These are phyloP conservation scores for Abrostola triplasia DNA, from an alignment of 2,888 invertebrate genomes.

Conservation along the genomic window DNA sequence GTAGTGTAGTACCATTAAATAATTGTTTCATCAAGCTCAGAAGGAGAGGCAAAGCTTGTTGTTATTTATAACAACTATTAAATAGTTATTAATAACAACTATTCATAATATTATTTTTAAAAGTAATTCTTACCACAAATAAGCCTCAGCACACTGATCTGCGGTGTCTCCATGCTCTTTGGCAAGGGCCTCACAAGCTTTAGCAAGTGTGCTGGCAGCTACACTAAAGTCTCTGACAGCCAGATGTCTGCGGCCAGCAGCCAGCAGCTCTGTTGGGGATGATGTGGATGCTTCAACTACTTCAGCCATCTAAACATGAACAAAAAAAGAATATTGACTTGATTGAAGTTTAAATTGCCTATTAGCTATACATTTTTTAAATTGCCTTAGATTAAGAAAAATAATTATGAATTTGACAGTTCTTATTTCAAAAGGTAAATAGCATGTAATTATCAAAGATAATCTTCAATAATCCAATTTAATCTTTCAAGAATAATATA, in stretches of 20 bases:
- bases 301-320: slow-evolving; percentile 87
- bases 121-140: slow-evolving; percentile 91
- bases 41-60: neutral
- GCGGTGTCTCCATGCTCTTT: slow-evolving; percentile 94
- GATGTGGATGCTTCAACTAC: slow-evolving; percentile 79
- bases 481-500: too few species aligned
- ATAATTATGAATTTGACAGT: too few species aligned
- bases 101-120: neutral
- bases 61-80: neutral
- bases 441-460: too few species aligned
- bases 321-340: neutral
- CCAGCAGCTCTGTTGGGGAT: slow-evolving; percentile 89
- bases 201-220: slow-evolving; percentile 92
- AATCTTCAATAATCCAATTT: too few species aligned
- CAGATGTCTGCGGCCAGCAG: slow-evolving; percentile 93
- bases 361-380: too few species aligned
- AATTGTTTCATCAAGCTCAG: neutral
- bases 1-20: too few species aligned
- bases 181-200: slow-evolving; percentile 92
- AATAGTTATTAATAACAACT: neutral
- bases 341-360: neutral
- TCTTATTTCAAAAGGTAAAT: too few species aligned
- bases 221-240: slow-evolving; percentile 92
- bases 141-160: slow-evolving; percentile 96
- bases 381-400: too few species aligned